Base-by-base conservation (phyloP, 2,888 invertebrate species). In the Apamea crenata region DNA sequence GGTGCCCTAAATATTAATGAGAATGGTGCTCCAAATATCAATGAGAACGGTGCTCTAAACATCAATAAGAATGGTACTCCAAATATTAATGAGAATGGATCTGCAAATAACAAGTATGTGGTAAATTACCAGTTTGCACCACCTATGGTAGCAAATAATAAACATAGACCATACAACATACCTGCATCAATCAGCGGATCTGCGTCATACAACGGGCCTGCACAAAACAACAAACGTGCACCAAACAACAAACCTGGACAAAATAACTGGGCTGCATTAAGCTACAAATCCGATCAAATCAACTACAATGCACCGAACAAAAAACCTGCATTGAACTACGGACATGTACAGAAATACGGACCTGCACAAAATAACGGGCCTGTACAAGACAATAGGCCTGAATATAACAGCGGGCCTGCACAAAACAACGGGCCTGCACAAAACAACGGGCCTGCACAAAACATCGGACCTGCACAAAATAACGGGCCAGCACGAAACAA, bases 21-120 rank as follows among this genome's bases (percentile, higher is more conserved):
- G 18, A 50, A 50, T 18, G 18, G 18, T 50, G 50, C 18, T 18
- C 32, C 1, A 14, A 74, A 44, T 56, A 44, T 44, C 1, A 44
- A 44, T 18, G 10, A 12, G 1, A 56, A 56, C 1, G 10, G 2
- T 56, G 56, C 25, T 1, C 25, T 0, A 56, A 56, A 25, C 7
- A n/a, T n/a, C 1, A n/a, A 79, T 69, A 32, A 44, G 21, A 12
- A 18, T 36, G 18, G 29, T 63, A 40, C 18, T 21, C 12, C 8
- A 59, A 83, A 72, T n/a, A 61, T 56, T 0, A 47, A 78, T 63
- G 40, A 53, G 16, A 12, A 18, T n/a, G 25, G 44, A 63, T n/a
- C 21, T n/a, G 7, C 12, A 59, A 77, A 63, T 21, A 61, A 68
- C 14, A 56, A 63, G 10, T 72, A 83, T 73, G 29, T 10, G 36